Evolutionary conservation across 2,113 vertebrate genomes (phyloP).

Genomic region (Origma solitaria): DNA sequence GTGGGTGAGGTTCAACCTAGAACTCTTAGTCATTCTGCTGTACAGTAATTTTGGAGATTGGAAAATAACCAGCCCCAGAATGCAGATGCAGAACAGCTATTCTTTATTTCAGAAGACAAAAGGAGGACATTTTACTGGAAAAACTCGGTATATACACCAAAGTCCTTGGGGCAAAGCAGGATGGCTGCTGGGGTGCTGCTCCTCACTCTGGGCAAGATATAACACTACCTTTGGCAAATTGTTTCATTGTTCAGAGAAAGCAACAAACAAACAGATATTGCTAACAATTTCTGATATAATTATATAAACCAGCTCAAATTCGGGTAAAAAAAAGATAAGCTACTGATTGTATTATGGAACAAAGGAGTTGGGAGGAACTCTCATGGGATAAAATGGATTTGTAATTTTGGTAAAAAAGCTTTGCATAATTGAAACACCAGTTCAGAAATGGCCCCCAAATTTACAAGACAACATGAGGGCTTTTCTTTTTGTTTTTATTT

Average conservation of each 20-base stretch:
- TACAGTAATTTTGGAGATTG: neutral
- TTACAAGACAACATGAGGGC: neutral
- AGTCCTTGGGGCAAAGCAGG: neutral
- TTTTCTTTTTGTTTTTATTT: neutral
- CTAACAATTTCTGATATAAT: neutral
- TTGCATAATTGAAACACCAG: neutral
- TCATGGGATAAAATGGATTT: neutral
- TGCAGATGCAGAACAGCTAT: neutral
- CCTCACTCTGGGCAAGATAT: neutral
- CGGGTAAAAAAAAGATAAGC: neutral
- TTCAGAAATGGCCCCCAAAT: neutral
- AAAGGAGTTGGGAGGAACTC: neutral
- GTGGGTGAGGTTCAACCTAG: neutral
- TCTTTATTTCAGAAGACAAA: neutral
- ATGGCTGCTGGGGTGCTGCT: neutral
- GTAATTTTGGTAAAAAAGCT: neutral
- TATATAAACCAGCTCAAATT: neutral
- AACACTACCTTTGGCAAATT: neutral
- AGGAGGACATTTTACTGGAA: neutral
- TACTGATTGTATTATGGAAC: neutral
- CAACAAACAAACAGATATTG: neutral
- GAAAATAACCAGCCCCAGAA: neutral
- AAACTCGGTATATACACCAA: accelerated
- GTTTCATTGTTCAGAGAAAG: neutral
- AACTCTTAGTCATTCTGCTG: neutral